Base-by-base conservation (phyloP, 1,140 invertebrate genomes). In the Drosophila nikananu region DNA sequence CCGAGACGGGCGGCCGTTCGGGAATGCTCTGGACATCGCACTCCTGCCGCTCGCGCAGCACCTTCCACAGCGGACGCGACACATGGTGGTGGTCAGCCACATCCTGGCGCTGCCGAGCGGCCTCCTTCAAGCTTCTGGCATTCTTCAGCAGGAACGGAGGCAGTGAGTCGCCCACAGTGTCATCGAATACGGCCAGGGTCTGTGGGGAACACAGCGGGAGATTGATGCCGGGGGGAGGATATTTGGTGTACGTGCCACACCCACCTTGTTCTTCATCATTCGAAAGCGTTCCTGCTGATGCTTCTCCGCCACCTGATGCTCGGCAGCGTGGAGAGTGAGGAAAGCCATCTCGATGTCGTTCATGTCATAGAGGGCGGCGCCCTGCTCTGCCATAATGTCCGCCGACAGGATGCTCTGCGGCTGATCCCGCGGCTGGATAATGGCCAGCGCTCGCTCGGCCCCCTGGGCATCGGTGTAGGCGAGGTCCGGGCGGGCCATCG, bases 1-100 rank as follows among this genome's bases (percentile, higher is more conserved):
- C 3, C 1, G 17, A n/a, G 1, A 25, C 25, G 3, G 44, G 42
- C 51, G 72, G 52, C 48, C 68, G 74, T 1, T 77, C 57, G 0
- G 59, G n/a, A 2, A 89, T 21, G 42, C 91, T 92, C 35, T 86
- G 61, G 0, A 92, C 83, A 54, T 92, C 91, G 46, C 91, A 92
- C 12, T 77, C 19, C 1, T 37, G 41, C 10, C 62, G 55, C 5
- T 89, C 77, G 2, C 42, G 66, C 25, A 75, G 30, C 27, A 55
- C 49, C 42, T 91, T 83, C 91, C 91, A 92, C 1, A 81, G 46
- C 0, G 77, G 81, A 10, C 71, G 80, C 9, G 70, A 30, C 44
- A 61, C 46, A 8, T 37, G n/a, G 1, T 57, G 13, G n/a, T 37
- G n/a, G 1, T 57, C 15, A 15, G 21, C n/a, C 3, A 30, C 8